Evolutionary conservation across 2,797 vertebrate species (phyloP).

Genomic region (Anguilla pacifica): DNA sequence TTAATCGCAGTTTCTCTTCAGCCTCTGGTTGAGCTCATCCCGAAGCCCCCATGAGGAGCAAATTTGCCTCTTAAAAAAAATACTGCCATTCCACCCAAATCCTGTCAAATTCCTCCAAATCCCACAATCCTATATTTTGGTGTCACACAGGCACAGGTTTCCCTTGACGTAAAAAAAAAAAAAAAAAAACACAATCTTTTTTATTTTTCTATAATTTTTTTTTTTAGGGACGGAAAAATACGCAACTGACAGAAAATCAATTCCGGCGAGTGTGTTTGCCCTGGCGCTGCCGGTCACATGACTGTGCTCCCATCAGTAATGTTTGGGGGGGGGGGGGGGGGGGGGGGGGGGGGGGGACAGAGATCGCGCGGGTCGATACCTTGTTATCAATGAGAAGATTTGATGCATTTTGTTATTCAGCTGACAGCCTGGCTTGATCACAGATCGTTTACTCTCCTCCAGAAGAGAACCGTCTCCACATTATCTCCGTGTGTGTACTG

Average conservation of each 20-base stretch:
- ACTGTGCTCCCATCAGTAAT: neutral
- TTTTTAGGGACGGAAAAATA: neutral
- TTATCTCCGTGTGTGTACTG: constrained; percentile 7
- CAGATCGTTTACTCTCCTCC: constrained; percentile 30
- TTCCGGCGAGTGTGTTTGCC: neutral
- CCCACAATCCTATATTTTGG: neutral
- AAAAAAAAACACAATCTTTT: neutral
- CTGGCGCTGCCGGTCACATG: neutral
- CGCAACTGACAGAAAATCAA: constrained; percentile 16
- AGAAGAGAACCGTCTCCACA: constrained; percentile 14
- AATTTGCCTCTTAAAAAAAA: neutral
- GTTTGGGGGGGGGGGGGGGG: neutral
- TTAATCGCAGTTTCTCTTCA: neutral
- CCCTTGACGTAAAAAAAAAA: neutral
- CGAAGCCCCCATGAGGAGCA: neutral
- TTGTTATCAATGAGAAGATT: constrained; percentile 27
- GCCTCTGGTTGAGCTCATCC: neutral
- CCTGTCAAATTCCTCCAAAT: neutral
- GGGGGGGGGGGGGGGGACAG: neutral
- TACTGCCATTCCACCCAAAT: neutral
- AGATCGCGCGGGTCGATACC: constrained; percentile 25
- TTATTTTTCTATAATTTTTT: neutral
- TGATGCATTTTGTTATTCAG: constrained; percentile 29
- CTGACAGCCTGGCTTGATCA: constrained; percentile 25
- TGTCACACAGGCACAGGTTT: neutral